Conservation (phyloP, 2,888 invertebrate species). For the Acanthosoma haemorrhoidale region DNA sequence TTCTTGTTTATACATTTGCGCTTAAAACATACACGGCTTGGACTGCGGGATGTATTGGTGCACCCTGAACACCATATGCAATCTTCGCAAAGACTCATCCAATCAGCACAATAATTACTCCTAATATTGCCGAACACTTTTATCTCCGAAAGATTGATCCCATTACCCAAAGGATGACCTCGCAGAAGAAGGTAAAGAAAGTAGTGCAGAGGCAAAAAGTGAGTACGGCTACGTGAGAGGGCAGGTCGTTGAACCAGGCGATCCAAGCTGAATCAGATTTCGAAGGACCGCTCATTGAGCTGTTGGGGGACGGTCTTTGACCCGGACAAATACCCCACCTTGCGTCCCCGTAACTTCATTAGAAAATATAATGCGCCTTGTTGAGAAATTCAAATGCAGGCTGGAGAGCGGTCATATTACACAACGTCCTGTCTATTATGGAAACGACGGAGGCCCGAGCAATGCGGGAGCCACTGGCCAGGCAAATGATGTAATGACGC, state of each 20-base stretch:
- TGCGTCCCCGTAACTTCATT: conserved; percentile 14
- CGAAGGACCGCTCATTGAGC: background rate
- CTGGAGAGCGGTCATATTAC: background rate
- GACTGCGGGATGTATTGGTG: too few relatives aligned
- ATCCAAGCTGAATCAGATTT: conserved; percentile 6
- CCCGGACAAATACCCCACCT: conserved; percentile 3
- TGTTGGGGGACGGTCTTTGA: conserved; percentile 18
- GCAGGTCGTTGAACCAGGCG: background rate
- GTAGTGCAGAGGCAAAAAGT: background rate
- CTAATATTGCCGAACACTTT: too few relatives aligned
- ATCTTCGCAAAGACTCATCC: too few relatives aligned
- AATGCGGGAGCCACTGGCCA: conserved; percentile 10
- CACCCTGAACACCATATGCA: too few relatives aligned
- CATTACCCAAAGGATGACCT: too few relatives aligned
- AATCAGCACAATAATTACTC: too few relatives aligned
- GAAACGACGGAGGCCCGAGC: background rate
- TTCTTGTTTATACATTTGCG: too few relatives aligned
- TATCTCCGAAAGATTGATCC: too few relatives aligned
- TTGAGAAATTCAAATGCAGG: conserved; percentile 20
- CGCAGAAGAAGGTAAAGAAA: too few relatives aligned
- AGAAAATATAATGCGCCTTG: conserved; percentile 19
- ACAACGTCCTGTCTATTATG: background rate
- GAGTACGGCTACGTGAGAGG: background rate
- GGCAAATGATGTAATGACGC: conserved; percentile 6
- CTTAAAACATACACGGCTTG: too few relatives aligned